phyloP scores from a whole-genome alignment of 2,888 invertebrate species.

The Orthosia gracilis region DNA sequence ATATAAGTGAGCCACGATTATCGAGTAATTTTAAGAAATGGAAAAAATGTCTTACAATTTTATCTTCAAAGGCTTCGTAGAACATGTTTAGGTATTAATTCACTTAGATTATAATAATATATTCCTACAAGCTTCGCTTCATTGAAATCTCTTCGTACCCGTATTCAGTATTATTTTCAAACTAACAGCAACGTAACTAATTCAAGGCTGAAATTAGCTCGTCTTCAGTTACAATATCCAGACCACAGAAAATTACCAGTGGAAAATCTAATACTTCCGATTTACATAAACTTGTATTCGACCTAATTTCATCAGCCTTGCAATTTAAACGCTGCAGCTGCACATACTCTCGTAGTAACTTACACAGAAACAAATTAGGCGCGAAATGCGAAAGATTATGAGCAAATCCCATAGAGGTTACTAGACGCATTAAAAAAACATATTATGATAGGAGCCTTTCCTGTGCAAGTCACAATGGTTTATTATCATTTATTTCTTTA shows the following conservation, averaged over 20 bases:
- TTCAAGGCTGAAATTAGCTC: conserved; percentile 31
- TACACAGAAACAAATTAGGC: background rate
- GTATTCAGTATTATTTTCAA: conserved; percentile 27
- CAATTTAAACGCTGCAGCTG: background rate
- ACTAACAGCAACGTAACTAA: conserved; percentile 24
- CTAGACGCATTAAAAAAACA: background rate
- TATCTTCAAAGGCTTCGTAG: no score
- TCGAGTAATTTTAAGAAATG: no score
- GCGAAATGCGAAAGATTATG: background rate
- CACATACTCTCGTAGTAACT: no score
- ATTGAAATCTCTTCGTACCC: background rate
- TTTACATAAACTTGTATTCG: conserved; percentile 26
- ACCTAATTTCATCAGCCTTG: conserved; percentile 47
- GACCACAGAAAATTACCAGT: conserved; percentile 8
- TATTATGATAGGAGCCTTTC: no score
- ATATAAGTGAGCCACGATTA: no score
- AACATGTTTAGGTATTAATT: no score
- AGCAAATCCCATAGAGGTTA: no score
- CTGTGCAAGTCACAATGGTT: no score
- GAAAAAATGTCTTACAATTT: no score
- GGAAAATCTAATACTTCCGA: conserved; percentile 4
- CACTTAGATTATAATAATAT: no score
- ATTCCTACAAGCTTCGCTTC: no score
- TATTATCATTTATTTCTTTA: no score
- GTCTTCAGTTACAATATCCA: conserved; percentile 36